A percentile compares a stretch with the other conserved stretches of the same genome.
phyloP scores from a whole-genome alignment of 2,797 vertebrate species.

The Chiloscyllium punctatum region DNA sequence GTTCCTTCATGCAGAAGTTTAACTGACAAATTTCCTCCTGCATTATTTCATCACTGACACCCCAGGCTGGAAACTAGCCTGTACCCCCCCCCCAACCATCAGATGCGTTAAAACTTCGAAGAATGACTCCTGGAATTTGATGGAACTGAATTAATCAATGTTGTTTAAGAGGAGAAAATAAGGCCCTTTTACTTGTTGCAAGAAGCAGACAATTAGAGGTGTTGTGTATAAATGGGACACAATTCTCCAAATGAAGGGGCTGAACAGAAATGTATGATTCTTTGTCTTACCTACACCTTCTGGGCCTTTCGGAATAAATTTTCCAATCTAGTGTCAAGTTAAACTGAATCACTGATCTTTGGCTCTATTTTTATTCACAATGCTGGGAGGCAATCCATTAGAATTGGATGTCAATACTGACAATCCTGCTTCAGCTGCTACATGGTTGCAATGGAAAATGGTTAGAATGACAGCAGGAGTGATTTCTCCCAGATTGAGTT shows the following conservation, averaged over 20 bases:
- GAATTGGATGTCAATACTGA: background rate
- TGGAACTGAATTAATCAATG: background rate
- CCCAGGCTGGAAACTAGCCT: background rate
- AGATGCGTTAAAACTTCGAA: background rate
- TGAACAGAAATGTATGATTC: background rate
- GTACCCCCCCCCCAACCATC: background rate
- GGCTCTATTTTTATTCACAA: background rate
- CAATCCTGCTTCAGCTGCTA: background rate
- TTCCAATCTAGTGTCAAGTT: too few species aligned
- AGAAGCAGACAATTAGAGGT: background rate
- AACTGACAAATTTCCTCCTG: background rate
- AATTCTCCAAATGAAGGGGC: background rate
- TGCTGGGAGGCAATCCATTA: background rate
- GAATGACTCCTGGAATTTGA: background rate
- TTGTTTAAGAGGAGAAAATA: background rate
- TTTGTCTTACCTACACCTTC: background rate
- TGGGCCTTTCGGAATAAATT: background rate
- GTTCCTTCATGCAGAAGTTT: background rate
- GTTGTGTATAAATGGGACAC: too few species aligned
- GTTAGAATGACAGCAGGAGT: too few species aligned
- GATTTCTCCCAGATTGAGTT: background rate
- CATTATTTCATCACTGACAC: background rate
- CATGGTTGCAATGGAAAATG: background rate
- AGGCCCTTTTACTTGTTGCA: background rate
- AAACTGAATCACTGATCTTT: background rate